These are phyloP conservation scores for Eptatretus atami DNA, from an alignment of 2,797 vertebrate genomes.

Conservation along the genomic window DNA sequence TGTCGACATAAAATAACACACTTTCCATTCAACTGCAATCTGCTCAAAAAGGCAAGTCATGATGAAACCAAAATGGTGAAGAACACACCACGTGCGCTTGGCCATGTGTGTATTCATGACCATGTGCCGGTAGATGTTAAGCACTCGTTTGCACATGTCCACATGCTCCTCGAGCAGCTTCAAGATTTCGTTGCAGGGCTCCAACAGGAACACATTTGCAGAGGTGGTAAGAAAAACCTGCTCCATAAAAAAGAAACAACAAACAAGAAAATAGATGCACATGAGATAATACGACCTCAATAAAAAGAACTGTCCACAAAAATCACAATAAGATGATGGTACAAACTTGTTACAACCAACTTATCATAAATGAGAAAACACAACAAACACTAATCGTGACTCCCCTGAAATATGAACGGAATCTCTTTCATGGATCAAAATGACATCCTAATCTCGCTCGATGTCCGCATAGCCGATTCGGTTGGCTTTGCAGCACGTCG, in stretches of 20 bases:
- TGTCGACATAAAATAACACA: neutral
- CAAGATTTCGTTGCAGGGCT: slow-evolving; percentile 81
- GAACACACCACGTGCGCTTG: slow-evolving; percentile 73
- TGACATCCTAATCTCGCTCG: too few relatives aligned
- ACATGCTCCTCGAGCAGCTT: slow-evolving; percentile 71
- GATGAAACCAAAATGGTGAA: slow-evolving; percentile 9
- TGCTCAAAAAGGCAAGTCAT: neutral
- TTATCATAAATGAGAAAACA: too few relatives aligned
- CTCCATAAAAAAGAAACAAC: neutral
- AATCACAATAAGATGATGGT: too few relatives aligned
- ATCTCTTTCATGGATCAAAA: too few relatives aligned
- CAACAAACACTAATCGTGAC: too few relatives aligned
- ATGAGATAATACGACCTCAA: neutral
- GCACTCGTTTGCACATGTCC: slow-evolving; percentile 93
- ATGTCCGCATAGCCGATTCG: too few relatives aligned
- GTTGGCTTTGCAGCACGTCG: too few relatives aligned
- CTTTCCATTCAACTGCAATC: neutral
- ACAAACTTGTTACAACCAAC: too few relatives aligned
- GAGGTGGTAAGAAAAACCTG: slow-evolving; percentile 92
- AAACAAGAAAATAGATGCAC: too few relatives aligned
- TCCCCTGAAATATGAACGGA: too few relatives aligned
- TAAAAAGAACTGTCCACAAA: too few relatives aligned
- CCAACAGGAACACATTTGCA: slow-evolving; percentile 71
- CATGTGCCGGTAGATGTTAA: slow-evolving; percentile 93
- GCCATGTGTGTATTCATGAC: slow-evolving; percentile 96